These are phyloP conservation scores for Myrmecophaga tridactyla DNA, from an alignment of 2,113 vertebrate species.

Conservation along the genomic window DNA sequence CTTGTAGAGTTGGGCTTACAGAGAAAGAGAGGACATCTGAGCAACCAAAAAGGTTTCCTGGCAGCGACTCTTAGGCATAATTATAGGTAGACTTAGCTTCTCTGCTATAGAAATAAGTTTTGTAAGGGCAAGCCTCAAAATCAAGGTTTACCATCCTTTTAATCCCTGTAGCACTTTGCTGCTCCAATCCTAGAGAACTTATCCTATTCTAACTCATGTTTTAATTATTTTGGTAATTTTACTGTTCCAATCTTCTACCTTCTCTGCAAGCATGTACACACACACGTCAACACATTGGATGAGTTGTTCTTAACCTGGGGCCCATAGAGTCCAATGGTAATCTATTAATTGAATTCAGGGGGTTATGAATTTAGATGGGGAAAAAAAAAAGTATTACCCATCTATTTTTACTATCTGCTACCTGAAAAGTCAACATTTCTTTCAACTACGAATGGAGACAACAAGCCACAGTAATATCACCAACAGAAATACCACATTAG, in stretches of 20 bases:
- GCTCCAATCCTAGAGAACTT: not conserved
- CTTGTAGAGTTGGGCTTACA: no score
- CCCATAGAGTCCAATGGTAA: not conserved
- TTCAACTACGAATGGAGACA: not conserved
- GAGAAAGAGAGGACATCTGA: no score
- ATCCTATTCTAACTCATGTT: not conserved
- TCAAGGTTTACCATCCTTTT: no score
- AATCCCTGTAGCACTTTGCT: not conserved
- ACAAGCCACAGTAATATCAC: not conserved
- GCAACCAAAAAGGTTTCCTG: no score
- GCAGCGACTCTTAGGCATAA: no score
- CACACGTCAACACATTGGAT: not conserved
- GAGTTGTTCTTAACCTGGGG: not conserved
- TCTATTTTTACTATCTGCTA: not conserved
- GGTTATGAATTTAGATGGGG: not conserved
- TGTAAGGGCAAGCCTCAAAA: no score
- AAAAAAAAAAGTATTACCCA: not conserved
- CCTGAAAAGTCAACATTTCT: conserved; percentile 18
- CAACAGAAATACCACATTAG: not conserved
- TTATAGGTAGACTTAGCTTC: no score
- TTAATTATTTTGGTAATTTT: conserved; percentile 19
- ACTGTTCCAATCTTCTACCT: not conserved
- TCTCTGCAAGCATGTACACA: not conserved
- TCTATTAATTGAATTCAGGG: not conserved
- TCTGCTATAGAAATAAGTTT: no score